Conservation (phyloP, 2,797 vertebrate species). For the Sebastes nivosus region DNA sequence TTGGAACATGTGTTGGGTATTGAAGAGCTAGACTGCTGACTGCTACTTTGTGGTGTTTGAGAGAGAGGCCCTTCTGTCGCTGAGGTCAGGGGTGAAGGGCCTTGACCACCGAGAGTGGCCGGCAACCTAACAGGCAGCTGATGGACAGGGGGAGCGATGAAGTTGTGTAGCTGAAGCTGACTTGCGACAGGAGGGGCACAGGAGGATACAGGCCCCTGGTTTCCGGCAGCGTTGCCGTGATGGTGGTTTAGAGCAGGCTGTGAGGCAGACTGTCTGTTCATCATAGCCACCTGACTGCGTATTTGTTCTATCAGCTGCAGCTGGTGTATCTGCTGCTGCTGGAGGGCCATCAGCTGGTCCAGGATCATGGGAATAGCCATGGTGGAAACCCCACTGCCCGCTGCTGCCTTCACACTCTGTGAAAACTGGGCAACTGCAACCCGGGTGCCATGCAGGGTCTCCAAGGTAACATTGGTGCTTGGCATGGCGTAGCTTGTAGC, state of each 20-base stretch:
- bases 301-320: constrained; percentile 99
- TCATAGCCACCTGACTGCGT: constrained; percentile 95
- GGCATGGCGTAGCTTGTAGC: constrained; percentile 90
- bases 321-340: constrained; percentile 99
- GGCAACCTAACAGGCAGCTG: constrained; percentile 89
- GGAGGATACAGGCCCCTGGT: constrained; percentile 76
- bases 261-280: constrained; percentile 89
- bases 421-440: constrained; percentile 99
- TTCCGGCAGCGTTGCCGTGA: constrained; percentile 67
- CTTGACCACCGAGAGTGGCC: constrained; percentile 81
- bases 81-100: constrained; percentile 77
- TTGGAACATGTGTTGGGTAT: constrained; percentile 80
- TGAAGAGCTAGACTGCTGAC: constrained; percentile 84
- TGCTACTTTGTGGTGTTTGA: constrained; percentile 85
- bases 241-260: constrained; percentile 84
- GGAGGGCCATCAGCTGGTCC: constrained; percentile 97
- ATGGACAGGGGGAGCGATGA: constrained; percentile 87
- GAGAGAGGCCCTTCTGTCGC: constrained; percentile 85
- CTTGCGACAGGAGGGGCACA: constrained; percentile 82
- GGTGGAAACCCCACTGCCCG: constrained; percentile 83
- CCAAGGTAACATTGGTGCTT: constrained; percentile 98
- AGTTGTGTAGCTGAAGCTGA: constrained; percentile 90
- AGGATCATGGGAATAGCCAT: constrained; percentile 97
- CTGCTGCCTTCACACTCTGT: constrained; percentile 84
- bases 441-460: constrained; percentile 97